phyloP scores from a whole-genome alignment of 2,797 vertebrate genomes.

The Threskiornis aethiopicus region DNA sequence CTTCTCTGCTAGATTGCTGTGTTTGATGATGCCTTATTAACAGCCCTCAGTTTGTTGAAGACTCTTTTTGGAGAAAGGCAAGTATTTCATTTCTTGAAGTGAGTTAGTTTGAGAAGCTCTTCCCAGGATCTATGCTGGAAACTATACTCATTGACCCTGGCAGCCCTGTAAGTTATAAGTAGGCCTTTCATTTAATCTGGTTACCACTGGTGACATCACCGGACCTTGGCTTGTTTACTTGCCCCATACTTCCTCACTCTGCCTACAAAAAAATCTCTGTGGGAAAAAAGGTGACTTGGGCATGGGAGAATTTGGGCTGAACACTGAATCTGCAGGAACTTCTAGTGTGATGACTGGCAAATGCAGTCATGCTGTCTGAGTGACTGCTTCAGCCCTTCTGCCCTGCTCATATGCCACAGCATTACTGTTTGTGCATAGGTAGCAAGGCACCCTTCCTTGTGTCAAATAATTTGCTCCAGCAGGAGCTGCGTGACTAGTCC shows the following conservation, averaged over 20 bases:
- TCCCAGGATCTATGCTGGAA: neutral
- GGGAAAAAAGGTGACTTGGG: neutral
- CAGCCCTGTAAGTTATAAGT: neutral
- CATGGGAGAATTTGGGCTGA: neutral
- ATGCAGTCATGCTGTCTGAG: neutral
- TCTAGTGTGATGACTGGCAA: neutral
- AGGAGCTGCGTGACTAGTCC: neutral
- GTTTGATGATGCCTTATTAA: neutral
- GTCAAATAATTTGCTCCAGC: neutral
- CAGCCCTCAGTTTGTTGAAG: neutral
- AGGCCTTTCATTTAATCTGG: neutral
- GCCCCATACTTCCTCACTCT: neutral
- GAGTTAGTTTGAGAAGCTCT: neutral
- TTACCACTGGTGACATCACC: neutral
- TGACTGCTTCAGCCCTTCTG: neutral
- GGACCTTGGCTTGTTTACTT: neutral
- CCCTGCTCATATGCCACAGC: neutral
- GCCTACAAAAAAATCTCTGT: neutral
- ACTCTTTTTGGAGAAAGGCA: neutral
- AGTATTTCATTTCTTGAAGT: neutral
- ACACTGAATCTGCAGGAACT: neutral
- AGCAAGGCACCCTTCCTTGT: neutral
- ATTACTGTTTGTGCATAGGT: neutral
- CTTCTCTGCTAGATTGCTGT: neutral
- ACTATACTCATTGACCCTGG: neutral